These are phyloP conservation scores for Scomber scombrus DNA, from an alignment of 2,113 vertebrate species.

Conservation along the genomic window DNA sequence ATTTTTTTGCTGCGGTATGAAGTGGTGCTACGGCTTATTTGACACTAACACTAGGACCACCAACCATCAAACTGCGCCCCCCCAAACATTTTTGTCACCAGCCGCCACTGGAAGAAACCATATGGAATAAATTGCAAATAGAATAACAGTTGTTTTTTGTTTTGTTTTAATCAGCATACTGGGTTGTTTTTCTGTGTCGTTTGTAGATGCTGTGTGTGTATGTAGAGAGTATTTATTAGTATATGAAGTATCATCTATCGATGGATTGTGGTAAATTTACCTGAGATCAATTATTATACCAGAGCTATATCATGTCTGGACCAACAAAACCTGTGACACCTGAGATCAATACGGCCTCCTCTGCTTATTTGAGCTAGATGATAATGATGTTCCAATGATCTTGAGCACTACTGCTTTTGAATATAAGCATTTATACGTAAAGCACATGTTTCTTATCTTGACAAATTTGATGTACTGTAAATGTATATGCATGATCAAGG, in stretches of 20 bases:
- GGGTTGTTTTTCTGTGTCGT: neutral
- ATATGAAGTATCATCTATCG: neutral
- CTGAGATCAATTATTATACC: neutral
- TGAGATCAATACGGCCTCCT: no score
- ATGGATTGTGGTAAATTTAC: neutral
- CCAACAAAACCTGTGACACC: neutral
- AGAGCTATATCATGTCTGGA: neutral
- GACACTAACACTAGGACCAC: no score
- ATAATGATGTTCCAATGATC: neutral
- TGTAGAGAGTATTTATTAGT: no score
- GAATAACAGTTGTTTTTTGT: neutral
- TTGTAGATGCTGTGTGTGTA: neutral
- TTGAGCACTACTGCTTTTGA: neutral
- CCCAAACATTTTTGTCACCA: no score
- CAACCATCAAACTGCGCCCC: no score
- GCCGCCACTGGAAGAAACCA: neutral
- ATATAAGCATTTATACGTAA: neutral
- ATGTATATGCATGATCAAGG: conserved; percentile 7
- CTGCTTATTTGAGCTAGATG: neutral
- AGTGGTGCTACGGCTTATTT: no score
- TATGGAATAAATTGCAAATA: conserved; percentile 5
- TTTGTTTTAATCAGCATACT: neutral
- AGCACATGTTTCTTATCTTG: neutral
- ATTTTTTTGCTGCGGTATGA: no score
- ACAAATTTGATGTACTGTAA: neutral